These are phyloP conservation scores for Mongoloraphidia duomilia DNA, from an alignment of 2,888 invertebrate genomes.

Conservation along the genomic window DNA sequence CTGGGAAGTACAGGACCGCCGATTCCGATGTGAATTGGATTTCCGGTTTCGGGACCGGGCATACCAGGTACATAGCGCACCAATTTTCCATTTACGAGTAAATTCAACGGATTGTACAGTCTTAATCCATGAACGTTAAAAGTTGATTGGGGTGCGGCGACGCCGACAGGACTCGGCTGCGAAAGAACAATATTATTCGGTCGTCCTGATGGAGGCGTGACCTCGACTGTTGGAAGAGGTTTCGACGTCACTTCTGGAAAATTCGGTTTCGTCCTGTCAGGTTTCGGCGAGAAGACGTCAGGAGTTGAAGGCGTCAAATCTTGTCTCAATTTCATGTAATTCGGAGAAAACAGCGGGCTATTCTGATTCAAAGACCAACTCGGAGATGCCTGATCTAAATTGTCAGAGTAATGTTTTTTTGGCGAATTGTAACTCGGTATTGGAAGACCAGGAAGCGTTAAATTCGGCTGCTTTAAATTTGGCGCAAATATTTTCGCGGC, in stretches of 20 bases:
- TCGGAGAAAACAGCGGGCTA: background rate
- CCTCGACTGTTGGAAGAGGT: too few relatives aligned
- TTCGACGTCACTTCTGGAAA: too few relatives aligned
- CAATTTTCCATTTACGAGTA: conserved; percentile 50
- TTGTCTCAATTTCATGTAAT: background rate
- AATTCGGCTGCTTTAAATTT: conserved; percentile 27
- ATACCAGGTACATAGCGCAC: conserved; percentile 79
- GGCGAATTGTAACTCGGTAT: conserved; percentile 14
- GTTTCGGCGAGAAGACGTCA: background rate
- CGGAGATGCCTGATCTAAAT: background rate
- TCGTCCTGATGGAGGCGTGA: too few relatives aligned
- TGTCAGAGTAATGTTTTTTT: conserved; percentile 1
- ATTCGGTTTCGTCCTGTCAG: background rate
- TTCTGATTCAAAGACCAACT: background rate
- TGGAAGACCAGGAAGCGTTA: conserved; percentile 21
- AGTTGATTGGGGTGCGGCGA: too few relatives aligned
- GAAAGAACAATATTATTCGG: too few relatives aligned
- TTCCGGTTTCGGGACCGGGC: conserved; percentile 48
- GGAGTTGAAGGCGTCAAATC: background rate
- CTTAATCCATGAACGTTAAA: background rate
- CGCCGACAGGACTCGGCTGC: too few relatives aligned
- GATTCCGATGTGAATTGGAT: conserved; percentile 1
- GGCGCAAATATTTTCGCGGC: conserved; percentile 29
- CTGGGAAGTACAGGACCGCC: conserved; percentile 15
- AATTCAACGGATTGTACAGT: conserved; percentile 34